phyloP scores from a whole-genome alignment of 2,113 vertebrate species.

The Chamaetylas fuelleborni region DNA sequence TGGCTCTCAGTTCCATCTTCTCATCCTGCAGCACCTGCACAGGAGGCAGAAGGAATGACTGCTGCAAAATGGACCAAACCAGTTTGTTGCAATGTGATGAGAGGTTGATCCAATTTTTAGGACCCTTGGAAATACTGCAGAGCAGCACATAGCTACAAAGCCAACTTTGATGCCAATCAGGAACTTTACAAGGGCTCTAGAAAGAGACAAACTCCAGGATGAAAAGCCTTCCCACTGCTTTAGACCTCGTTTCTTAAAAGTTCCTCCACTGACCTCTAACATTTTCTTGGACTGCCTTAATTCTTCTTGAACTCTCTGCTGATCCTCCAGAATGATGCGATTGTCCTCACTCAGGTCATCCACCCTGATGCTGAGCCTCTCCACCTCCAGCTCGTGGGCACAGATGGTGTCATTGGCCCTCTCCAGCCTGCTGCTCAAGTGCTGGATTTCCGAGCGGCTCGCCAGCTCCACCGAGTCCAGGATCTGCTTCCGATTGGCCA shows the following conservation, averaged over 20 bases:
- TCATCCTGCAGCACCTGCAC: constrained; percentile 78
- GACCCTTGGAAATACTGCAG: background rate
- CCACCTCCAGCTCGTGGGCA: constrained; percentile 83
- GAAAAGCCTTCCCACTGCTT: background rate
- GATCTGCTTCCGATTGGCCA: constrained; percentile 67
- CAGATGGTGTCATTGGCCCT: constrained; percentile 79
- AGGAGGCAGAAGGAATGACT: background rate
- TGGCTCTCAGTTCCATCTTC: constrained; percentile 76
- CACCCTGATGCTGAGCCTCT: constrained; percentile 78
- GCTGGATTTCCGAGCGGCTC: constrained; percentile 79
- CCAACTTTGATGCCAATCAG: background rate
- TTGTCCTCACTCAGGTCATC: constrained; percentile 69
- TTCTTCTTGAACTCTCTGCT: constrained; percentile 73
- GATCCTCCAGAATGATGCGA: constrained; percentile 60
- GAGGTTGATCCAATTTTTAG: background rate
- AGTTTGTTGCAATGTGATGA: background rate
- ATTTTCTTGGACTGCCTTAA: constrained; percentile 76
- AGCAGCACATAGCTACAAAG: background rate
- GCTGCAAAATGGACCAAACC: background rate
- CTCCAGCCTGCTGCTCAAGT: constrained; percentile 77
- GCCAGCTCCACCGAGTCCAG: constrained; percentile 79
- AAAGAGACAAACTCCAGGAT: background rate
- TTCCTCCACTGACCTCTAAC: constrained; percentile 72
- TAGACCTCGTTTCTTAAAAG: background rate
- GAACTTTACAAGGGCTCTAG: background rate